Conservation (phyloP, 2,113 vertebrate genomes). For the Odocoileus virginianus region DNA sequence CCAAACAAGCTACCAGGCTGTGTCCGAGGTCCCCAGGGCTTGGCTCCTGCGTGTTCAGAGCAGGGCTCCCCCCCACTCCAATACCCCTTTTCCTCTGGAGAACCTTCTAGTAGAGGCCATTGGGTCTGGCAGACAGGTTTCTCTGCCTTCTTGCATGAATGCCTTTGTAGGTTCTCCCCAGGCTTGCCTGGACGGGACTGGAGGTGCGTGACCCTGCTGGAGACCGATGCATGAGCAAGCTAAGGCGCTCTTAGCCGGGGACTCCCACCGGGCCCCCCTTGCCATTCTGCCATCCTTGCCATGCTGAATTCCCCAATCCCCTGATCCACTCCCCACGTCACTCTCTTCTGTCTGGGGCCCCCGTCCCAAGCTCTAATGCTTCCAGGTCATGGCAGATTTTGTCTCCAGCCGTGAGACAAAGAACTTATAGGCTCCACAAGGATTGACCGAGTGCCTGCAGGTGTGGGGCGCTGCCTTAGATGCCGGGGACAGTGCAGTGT, state of each 20-base stretch:
- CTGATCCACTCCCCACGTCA: background rate
- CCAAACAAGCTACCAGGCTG: slow-evolving; percentile 52
- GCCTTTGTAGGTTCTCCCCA: background rate
- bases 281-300: background rate
- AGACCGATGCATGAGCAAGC: background rate
- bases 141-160: background rate
- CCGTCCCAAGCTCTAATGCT: background rate
- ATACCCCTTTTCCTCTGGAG: background rate
- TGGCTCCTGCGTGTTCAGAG: background rate
- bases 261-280: background rate
- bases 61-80: background rate
- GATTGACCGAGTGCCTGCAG: background rate
- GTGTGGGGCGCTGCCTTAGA: no score
- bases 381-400: background rate
- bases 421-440: background rate
- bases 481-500: fast-evolving
- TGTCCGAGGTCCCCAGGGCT: background rate
- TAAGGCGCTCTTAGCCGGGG: background rate
- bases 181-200: background rate
- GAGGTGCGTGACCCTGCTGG: no score
- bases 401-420: background rate
- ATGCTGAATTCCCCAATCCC: background rate
- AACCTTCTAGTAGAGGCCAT: background rate
- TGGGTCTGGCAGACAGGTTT: background rate
- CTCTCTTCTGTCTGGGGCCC: background rate